A percentile compares a stretch with the other conserved stretches of the same genome.
phyloP scores from a whole-genome alignment of 2,888 invertebrate species.

The Oscheius sp. region DNA sequence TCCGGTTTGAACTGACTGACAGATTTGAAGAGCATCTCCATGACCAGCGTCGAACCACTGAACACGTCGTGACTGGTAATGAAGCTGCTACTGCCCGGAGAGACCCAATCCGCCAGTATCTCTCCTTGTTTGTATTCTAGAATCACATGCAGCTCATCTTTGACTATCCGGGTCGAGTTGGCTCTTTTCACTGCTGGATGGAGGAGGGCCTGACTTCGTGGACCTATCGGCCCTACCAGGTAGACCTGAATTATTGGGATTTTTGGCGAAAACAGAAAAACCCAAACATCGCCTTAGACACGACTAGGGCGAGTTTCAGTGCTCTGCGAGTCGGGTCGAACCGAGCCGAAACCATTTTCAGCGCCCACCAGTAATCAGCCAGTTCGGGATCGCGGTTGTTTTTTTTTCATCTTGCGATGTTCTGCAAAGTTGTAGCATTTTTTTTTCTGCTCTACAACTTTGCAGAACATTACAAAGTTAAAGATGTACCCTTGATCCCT shows the following conservation, averaged over 20 bases:
- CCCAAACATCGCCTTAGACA: too few relatives aligned
- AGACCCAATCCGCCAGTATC: slow-evolving; percentile 73
- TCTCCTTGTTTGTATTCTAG: slow-evolving; percentile 76
- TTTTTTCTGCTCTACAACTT: too few relatives aligned
- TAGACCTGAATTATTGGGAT: slow-evolving; percentile 72
- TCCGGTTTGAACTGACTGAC: slow-evolving; percentile 73
- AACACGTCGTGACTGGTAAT: slow-evolving; percentile 75
- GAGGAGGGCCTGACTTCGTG: slow-evolving; percentile 73
- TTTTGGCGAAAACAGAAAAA: too few relatives aligned
- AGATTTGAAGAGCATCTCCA: slow-evolving; percentile 75
- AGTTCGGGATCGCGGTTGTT: too few relatives aligned
- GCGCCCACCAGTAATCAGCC: too few relatives aligned
- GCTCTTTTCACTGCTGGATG: slow-evolving; percentile 74
- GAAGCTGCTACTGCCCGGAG: slow-evolving; percentile 75
- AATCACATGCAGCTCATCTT: slow-evolving; percentile 76
- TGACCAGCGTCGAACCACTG: slow-evolving; percentile 71
- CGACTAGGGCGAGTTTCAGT: too few relatives aligned
- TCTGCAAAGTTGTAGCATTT: too few relatives aligned
- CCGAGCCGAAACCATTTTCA: too few relatives aligned
- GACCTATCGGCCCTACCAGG: slow-evolving; percentile 76
- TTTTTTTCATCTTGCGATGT: too few relatives aligned
- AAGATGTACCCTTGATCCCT: too few relatives aligned
- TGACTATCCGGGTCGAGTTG: slow-evolving; percentile 69
- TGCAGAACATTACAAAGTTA: too few relatives aligned
- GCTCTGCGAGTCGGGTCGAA: too few relatives aligned